These are phyloP conservation scores for Stictonetta naevosa DNA, from an alignment of 2,113 vertebrate genomes.

Conservation along the genomic window DNA sequence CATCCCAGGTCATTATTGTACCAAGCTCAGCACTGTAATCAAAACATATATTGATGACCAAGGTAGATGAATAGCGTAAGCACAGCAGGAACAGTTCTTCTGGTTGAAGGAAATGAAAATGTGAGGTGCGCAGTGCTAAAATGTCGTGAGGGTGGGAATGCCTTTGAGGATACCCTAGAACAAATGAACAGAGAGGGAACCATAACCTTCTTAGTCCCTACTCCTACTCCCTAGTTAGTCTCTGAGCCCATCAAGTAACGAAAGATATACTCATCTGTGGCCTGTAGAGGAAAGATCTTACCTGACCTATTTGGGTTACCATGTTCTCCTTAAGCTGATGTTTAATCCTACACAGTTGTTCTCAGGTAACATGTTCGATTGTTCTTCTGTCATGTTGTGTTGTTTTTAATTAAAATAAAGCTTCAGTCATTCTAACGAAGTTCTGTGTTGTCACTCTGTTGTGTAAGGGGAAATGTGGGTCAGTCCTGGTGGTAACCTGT, in stretches of 20 bases:
- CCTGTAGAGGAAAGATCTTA: not conserved
- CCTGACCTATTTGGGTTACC: not conserved
- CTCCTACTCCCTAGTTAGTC: not conserved
- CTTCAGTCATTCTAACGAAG: constrained; percentile 12
- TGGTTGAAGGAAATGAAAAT: not conserved
- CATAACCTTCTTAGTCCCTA: not conserved
- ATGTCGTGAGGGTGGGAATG: not conserved
- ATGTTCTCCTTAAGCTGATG: not conserved
- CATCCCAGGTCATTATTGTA: not conserved
- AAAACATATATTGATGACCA: not conserved
- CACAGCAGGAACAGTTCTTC: not conserved
- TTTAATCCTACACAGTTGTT: not conserved
- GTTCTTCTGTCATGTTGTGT: constrained; percentile 29
- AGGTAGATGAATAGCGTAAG: not conserved
- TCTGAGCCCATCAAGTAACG: not conserved
- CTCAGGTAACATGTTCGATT: constrained; percentile 26
- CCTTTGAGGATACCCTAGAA: not conserved
- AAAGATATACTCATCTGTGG: not conserved
- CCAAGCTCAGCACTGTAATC: not conserved
- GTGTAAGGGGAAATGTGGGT: not conserved
- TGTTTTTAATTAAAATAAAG: constrained; percentile 28
- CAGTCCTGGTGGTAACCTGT: not conserved
- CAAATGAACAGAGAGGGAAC: not conserved
- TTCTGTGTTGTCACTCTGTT: constrained; percentile 53
- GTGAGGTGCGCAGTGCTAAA: not conserved